phyloP scores from a whole-genome alignment of 2,113 vertebrate genomes.

The Bungarus multicinctus region DNA sequence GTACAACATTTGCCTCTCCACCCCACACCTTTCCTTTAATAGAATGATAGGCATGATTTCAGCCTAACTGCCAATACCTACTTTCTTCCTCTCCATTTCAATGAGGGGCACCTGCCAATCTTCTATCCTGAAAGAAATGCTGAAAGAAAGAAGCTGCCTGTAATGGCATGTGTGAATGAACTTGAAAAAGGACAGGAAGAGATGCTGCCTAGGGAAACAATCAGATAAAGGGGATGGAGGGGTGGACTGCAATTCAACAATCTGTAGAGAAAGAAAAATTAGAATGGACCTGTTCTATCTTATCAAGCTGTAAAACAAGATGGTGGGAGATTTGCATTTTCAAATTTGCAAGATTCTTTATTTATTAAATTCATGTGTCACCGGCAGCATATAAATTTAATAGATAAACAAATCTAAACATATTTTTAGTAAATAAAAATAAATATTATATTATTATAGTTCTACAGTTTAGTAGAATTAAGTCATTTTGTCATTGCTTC shows the following conservation, averaged over 20 bases:
- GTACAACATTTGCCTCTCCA: background rate
- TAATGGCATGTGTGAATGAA: background rate
- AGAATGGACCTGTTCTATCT: background rate
- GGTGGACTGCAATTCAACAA: background rate
- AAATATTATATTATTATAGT: too few species aligned
- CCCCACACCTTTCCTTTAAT: too few species aligned
- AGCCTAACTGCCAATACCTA: background rate
- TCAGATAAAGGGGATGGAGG: background rate
- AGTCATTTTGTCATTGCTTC: too few species aligned
- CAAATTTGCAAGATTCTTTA: too few species aligned
- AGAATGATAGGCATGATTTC: background rate
- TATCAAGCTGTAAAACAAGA: background rate
- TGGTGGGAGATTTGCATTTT: too few species aligned
- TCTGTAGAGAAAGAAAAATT: background rate
- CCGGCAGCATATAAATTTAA: too few species aligned
- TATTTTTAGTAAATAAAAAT: too few species aligned
- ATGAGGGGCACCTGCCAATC: background rate
- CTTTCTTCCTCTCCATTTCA: background rate
- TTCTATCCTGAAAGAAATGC: background rate
- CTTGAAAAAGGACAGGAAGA: background rate
- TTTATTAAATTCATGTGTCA: too few species aligned
- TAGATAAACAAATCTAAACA: too few species aligned
- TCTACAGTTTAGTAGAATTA: too few species aligned
- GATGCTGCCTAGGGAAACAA: background rate
- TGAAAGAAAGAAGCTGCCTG: background rate